These are phyloP conservation scores for Periophthalmus magnuspinnatus DNA, from an alignment of 2,797 vertebrate species.

Conservation along the genomic window DNA sequence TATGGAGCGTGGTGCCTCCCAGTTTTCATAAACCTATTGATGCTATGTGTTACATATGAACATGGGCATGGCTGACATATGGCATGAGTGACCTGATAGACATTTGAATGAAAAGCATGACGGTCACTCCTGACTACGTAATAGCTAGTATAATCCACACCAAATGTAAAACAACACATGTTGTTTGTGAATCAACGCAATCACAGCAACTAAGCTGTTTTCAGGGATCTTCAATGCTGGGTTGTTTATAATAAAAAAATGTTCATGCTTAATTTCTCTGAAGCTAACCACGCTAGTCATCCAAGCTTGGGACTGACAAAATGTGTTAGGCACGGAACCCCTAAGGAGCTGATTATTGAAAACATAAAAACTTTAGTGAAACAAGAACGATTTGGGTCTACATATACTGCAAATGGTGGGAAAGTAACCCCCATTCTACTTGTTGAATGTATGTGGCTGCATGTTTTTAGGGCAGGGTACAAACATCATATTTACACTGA, in stretches of 20 bases:
- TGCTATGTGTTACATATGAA: neutral
- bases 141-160: no score
- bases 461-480: slow-evolving; percentile 24
- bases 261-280: no score
- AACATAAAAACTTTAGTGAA: neutral
- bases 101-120: neutral
- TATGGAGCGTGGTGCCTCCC: neutral
- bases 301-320: neutral
- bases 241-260: no score
- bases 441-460: neutral
- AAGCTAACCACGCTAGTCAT: no score
- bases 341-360: neutral
- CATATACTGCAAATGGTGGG: neutral
- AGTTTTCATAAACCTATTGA: neutral
- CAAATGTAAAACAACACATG: no score
- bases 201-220: neutral
- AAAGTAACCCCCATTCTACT: neutral
- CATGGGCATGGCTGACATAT: neutral
- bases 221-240: neutral
- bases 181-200: no score
- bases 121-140: no score
- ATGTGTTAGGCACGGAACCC: neutral
- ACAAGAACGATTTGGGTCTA: neutral
- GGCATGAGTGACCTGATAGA: slow-evolving; percentile 5
- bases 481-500: slow-evolving; percentile 33